phyloP scores from a whole-genome alignment of 2,888 invertebrate genomes.

The Pseudeuparius sepicola region DNA sequence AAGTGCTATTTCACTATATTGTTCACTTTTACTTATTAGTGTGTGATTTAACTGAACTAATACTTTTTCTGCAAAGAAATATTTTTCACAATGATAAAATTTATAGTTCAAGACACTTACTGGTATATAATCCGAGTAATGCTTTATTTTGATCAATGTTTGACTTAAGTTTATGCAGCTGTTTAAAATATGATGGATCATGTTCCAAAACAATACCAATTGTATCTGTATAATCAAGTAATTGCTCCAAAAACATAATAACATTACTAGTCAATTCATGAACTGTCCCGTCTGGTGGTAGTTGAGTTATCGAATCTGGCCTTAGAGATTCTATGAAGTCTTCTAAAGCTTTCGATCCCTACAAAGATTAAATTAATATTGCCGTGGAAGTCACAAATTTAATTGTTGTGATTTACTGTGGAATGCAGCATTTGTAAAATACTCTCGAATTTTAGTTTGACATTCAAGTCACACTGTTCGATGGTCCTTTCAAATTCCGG shows the following conservation, averaged over 20 bases:
- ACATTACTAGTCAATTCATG: constrained; percentile 94
- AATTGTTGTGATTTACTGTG: constrained; percentile 48
- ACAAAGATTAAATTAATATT: constrained; percentile 20
- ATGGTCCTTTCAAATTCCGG: constrained; percentile 73
- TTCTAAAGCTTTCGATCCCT: constrained; percentile 85
- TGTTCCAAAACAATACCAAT: constrained; percentile 58
- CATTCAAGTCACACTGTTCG: constrained; percentile 58
- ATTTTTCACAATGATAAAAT: too few species aligned
- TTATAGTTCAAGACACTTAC: too few species aligned
- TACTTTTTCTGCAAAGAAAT: constrained; percentile 62
- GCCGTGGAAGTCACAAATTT: not conserved
- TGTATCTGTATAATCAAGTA: constrained; percentile 68
- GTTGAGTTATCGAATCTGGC: constrained; percentile 62
- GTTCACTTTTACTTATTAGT: constrained; percentile 82
- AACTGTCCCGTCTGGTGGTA: constrained; percentile 96
- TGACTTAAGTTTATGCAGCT: constrained; percentile 42
- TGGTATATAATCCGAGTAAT: constrained; percentile 71
- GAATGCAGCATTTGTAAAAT: constrained; percentile 63
- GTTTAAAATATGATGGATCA: constrained; percentile 47
- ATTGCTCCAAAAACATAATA: constrained; percentile 81
- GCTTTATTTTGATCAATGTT: constrained; percentile 53
- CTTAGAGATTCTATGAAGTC: constrained; percentile 87
- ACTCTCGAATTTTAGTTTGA: constrained; percentile 60
- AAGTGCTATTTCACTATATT: constrained; percentile 77
- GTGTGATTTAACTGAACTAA: constrained; percentile 84